A percentile compares a stretch with the other conserved stretches of the same genome.
phyloP scores from a whole-genome alignment of 2,888 invertebrate genomes.

The Dascillus cervinus region DNA sequence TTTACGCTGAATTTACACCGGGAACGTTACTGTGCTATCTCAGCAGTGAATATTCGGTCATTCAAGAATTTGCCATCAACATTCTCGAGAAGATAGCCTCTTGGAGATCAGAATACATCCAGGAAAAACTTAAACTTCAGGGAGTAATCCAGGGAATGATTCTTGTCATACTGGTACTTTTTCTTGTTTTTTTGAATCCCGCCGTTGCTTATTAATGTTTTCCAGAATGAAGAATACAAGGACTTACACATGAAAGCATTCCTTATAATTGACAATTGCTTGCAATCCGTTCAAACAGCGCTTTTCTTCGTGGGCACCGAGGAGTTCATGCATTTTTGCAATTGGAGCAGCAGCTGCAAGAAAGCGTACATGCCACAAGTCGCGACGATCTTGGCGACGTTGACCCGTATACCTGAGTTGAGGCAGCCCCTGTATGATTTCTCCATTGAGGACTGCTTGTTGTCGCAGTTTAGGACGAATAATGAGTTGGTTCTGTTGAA shows the following conservation, averaged over 20 bases:
- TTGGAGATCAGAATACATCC: conserved; percentile 1
- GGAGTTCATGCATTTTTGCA: conserved; percentile 3
- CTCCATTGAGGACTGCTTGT: conserved; percentile 9
- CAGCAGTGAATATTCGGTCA: conserved; percentile 1
- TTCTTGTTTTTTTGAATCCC: too few relatives aligned
- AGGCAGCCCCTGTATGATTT: conserved; percentile 12
- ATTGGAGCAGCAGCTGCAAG: not conserved
- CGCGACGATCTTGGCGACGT: not conserved
- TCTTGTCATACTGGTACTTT: not conserved
- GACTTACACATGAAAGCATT: too few relatives aligned
- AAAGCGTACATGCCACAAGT: not conserved
- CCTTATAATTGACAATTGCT: too few relatives aligned
- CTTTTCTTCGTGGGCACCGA: not conserved
- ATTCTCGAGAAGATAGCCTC: not conserved
- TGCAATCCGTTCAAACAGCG: not conserved
- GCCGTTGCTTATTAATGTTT: too few relatives aligned
- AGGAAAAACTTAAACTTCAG: not conserved
- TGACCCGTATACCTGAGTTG: conserved; percentile 1
- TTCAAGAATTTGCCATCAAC: conserved; percentile 3
- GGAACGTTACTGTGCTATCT: conserved; percentile 1
- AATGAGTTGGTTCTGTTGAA: conserved; percentile 11
- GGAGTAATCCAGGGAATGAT: conserved; percentile 2
- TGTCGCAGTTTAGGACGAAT: conserved; percentile 10
- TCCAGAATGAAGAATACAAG: too few relatives aligned
- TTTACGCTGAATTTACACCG: not conserved